Conservation (phyloP, 1,140 invertebrate genomes). For the Ylistrum balloti region DNA sequence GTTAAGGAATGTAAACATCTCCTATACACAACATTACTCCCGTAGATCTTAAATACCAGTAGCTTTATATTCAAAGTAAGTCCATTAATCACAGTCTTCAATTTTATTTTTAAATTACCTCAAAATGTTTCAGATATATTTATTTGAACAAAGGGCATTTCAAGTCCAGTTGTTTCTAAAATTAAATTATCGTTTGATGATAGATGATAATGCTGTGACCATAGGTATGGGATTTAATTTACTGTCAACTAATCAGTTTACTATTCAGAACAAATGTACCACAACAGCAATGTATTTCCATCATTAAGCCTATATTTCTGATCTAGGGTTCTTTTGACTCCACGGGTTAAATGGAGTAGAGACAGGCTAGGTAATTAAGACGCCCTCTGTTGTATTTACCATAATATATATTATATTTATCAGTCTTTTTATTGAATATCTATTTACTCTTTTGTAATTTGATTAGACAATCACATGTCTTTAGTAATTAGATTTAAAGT, state of each 20-base stretch:
- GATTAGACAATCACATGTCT: neutral
- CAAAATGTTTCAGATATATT: neutral
- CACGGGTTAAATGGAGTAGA: neutral
- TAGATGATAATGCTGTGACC: neutral
- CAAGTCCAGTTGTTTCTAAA: neutral
- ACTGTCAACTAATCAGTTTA: neutral
- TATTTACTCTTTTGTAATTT: slow-evolving; percentile 14
- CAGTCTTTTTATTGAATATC: neutral
- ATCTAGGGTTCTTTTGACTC: neutral
- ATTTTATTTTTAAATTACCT: neutral
- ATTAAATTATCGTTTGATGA: neutral
- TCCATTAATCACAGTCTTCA: neutral
- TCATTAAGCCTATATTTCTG: neutral
- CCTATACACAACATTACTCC: neutral
- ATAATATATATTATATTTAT: neutral
- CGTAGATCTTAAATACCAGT: neutral
- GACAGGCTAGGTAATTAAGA: neutral
- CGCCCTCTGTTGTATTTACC: neutral
- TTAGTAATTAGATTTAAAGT: neutral
- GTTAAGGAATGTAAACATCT: neutral
- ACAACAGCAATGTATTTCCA: neutral
- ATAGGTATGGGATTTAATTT: neutral
- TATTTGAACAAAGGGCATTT: neutral
- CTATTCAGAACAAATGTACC: neutral
- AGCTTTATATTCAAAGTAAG: neutral